Conservation (phyloP, 2,888 invertebrate genomes). For the Diloba caeruleocephala region DNA sequence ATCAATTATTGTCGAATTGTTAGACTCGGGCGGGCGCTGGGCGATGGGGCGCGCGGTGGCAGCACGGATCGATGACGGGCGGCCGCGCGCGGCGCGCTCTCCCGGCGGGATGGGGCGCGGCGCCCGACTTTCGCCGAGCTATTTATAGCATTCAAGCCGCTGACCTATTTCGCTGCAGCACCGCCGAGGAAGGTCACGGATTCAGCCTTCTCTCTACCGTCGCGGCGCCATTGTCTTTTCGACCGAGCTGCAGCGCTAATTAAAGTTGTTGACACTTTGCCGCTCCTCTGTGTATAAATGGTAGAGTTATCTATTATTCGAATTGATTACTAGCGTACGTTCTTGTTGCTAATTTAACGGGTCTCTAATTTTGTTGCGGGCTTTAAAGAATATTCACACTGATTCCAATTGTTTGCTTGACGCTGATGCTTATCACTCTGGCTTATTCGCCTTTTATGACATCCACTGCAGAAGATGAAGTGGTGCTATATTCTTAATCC, state of each 20-base stretch:
- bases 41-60: conserved; percentile 53
- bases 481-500: too few relatives aligned
- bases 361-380: background rate
- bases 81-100: conserved; percentile 60
- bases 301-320: conserved; percentile 57
- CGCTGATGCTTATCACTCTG: too few relatives aligned
- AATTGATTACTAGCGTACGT: conserved; percentile 55
- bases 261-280: conserved; percentile 86
- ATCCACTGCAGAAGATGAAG: too few relatives aligned
- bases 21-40: conserved; percentile 57
- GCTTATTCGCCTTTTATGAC: too few relatives aligned
- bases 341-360: conserved; percentile 23
- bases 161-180: conserved; percentile 88
- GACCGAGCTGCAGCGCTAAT: conserved; percentile 86
- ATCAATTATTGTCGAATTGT: conserved; percentile 63
- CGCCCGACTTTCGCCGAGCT: conserved; percentile 88
- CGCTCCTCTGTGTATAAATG: conserved; percentile 66
- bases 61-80: conserved; percentile 50
- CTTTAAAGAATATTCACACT: background rate
- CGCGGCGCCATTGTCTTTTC: conserved; percentile 86
- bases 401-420: too few relatives aligned
- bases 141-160: conserved; percentile 89
- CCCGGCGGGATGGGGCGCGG: conserved; percentile 81
- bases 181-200: conserved; percentile 87
- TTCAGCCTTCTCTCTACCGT: conserved; percentile 83